phyloP scores from a whole-genome alignment of 2,113 vertebrate species.

The Suricata suricatta region DNA sequence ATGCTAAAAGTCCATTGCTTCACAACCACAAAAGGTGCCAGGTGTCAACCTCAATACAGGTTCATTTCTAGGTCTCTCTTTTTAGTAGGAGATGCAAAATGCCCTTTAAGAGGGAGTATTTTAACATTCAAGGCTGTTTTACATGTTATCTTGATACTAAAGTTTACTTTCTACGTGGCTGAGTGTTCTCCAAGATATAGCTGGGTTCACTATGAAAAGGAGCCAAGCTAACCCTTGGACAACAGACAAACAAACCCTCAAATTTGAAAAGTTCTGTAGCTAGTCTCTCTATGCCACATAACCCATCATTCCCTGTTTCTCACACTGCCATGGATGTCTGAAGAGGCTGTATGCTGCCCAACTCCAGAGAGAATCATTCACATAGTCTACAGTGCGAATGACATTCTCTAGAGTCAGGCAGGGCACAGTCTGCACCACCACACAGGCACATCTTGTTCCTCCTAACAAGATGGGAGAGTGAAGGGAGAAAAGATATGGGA shows the following conservation, averaged over 20 bases:
- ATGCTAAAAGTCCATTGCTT: neutral
- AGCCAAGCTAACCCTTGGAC: neutral
- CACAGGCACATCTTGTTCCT: too few relatives aligned
- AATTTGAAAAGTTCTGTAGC: neutral
- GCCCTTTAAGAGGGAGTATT: neutral
- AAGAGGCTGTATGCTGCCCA: neutral
- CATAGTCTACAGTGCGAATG: neutral
- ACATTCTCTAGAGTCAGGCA: neutral
- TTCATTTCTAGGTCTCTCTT: neutral
- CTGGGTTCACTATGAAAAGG: neutral
- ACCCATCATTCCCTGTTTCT: neutral
- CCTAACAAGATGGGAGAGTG: neutral
- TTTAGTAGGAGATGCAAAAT: neutral
- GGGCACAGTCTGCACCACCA: neutral
- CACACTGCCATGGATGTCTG: neutral
- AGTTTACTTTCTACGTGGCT: neutral
- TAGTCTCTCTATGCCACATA: neutral
- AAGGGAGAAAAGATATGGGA: neutral
- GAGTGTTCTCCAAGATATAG: neutral
- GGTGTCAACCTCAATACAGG: neutral
- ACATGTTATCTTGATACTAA: neutral
- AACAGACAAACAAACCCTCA: neutral
- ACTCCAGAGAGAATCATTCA: neutral
- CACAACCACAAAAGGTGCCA: neutral
- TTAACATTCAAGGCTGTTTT: neutral